phyloP scores from a whole-genome alignment of 2,797 vertebrate genomes.

The Podargus strigoides region DNA sequence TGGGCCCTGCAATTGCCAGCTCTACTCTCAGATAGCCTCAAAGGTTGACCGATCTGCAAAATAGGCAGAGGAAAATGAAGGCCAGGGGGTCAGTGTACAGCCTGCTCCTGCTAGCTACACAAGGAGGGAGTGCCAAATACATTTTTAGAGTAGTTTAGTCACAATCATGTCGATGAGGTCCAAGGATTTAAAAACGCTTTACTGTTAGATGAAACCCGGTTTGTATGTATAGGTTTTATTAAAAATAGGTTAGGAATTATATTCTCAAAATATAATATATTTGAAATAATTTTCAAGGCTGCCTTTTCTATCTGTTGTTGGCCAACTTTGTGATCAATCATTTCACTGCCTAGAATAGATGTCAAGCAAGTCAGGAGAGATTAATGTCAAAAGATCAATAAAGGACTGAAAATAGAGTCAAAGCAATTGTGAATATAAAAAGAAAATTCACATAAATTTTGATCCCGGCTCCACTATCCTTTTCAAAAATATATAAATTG shows the following conservation, averaged over 20 bases:
- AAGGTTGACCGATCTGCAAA: constrained; percentile 29
- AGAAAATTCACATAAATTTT: background rate
- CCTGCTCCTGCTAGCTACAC: background rate
- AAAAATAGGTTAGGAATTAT: background rate
- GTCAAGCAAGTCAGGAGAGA: background rate
- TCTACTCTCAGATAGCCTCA: background rate
- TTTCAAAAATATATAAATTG: background rate
- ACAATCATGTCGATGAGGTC: background rate
- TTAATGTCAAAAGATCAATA: constrained; percentile 10
- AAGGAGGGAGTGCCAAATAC: background rate
- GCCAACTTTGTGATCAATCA: background rate
- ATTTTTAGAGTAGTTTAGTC: background rate
- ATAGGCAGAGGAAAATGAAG: background rate
- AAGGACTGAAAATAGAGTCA: background rate
- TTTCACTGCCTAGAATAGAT: background rate
- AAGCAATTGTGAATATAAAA: background rate
- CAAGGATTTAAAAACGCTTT: background rate
- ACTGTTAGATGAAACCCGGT: background rate
- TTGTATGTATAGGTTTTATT: background rate
- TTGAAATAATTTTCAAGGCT: background rate
- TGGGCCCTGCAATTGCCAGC: constrained; percentile 17
- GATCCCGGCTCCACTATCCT: background rate
- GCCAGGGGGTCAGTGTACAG: background rate
- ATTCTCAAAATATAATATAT: background rate
- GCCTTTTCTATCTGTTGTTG: background rate